Evolutionary conservation across 2,888 invertebrate species (phyloP), one percentile per base, ranked within the genome.

Genomic region (Napeogenes inachia): DNA sequence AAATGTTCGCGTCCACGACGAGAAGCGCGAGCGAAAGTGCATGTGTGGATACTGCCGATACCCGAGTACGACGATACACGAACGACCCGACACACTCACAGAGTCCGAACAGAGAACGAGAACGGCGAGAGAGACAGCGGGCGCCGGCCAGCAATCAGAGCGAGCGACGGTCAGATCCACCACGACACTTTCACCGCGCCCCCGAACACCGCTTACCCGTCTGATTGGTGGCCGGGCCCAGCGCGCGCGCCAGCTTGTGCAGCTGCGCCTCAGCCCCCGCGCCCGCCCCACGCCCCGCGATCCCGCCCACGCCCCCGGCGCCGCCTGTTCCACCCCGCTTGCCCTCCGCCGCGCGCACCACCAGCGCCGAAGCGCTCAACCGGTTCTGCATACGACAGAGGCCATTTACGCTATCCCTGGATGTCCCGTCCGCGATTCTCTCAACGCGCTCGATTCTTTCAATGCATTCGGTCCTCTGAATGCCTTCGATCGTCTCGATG

Each of bases 221-320:
- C 89, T 89, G 91, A 89, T 87, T 85, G 90, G 83, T 86, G 89
- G 88, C 82, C 81, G 87, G 83, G 79, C 83, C 82, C 82, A 83
- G 79, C 75, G 76, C 89, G 71, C 70, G 67, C 82, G 74, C 81
- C 84, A 87, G 80, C 74, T 92, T 92, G 77, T 91, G 82, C 65
- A 93, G 92, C 65, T 65, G 63, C 74, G 92, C 92, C 75, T 92
- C 92, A 54, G 87, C 82, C 81, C 87, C 82, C 76, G 75, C 88
- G 70, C 68, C 50, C 57, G 64, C 66, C 42, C 82, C 81, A 86
- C 82, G 78, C 83, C 82, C 82, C 82, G 79, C 75, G 76, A 88
- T 70, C 68, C 50, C 57, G 64, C 82, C 82, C 82, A 79, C 75
- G 76, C 88, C 70, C 68, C 50, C 57, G 63, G 66, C 57, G 60